Percentiles rank a stretch among this genome's conserved stretches.
phyloP scores from a whole-genome alignment of 2,113 vertebrate species.

The Thryonomys swinderianus region DNA sequence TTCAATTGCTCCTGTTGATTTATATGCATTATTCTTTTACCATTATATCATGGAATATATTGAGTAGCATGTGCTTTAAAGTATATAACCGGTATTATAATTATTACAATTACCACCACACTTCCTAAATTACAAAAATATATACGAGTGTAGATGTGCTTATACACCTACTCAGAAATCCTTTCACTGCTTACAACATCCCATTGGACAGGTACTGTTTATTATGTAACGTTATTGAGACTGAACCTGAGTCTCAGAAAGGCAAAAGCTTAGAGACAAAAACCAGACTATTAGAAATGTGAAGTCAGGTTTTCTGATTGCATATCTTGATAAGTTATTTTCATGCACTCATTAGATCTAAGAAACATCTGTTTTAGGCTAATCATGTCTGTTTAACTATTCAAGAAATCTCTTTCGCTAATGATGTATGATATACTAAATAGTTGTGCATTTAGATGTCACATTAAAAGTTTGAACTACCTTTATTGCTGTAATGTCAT shows the following conservation, averaged over 20 bases:
- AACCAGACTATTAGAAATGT: neutral
- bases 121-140: slow-evolving; percentile 41
- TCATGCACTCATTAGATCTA: neutral
- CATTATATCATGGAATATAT: slow-evolving; percentile 1
- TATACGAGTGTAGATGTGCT: neutral
- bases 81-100: slow-evolving; percentile 27
- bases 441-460: neutral
- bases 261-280: neutral
- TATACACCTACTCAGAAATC: neutral
- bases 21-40: slow-evolving; percentile 32
- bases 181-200: neutral
- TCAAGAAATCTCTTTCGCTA: slow-evolving; percentile 36
- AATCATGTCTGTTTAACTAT: slow-evolving; percentile 1
- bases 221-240: neutral
- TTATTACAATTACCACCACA: slow-evolving; percentile 31
- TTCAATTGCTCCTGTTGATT: slow-evolving; percentile 29
- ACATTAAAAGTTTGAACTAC: neutral
- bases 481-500: neutral
- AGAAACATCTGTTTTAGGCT: neutral
- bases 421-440: neutral
- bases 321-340: neutral
- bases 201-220: neutral
- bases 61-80: neutral
- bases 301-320: neutral
- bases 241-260: neutral